These are phyloP conservation scores for Heliconius hewitsoni DNA, from an alignment of 1,140 invertebrate species.

Conservation along the genomic window DNA sequence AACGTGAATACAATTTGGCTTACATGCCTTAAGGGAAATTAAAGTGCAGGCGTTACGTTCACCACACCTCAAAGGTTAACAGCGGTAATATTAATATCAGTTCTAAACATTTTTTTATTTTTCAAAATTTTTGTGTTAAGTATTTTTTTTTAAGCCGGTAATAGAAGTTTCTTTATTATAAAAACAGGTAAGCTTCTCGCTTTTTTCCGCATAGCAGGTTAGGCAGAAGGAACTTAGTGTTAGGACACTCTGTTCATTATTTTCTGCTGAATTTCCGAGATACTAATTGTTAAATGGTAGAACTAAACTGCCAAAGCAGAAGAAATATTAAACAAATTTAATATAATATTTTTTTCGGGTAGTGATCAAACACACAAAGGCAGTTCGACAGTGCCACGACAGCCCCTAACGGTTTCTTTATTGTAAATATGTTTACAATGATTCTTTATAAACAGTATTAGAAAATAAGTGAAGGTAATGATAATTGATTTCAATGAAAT, in stretches of 20 bases:
- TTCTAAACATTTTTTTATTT: not conserved
- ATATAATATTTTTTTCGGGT: no score
- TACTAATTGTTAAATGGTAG: no score
- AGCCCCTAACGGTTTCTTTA: no score
- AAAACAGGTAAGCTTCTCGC: not conserved
- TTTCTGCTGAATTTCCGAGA: not conserved
- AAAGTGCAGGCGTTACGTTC: constrained; percentile 12
- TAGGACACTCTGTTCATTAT: not conserved
- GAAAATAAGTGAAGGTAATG: no score
- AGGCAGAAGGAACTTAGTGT: not conserved
- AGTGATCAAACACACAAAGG: no score
- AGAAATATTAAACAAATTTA: no score
- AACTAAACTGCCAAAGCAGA: no score
- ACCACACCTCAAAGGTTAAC: constrained; percentile 16
- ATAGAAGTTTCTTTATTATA: no score
- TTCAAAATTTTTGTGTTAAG: not conserved
- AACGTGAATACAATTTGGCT: constrained; percentile 1
- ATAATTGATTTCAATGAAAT: no score
- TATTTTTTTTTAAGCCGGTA: not conserved
- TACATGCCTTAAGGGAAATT: constrained; percentile 23
- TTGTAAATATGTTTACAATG: no score
- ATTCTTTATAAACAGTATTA: no score
- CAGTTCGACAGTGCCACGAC: no score
- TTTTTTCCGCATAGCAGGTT: not conserved
- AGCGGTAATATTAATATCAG: not conserved